These are phyloP conservation scores for Chiloscyllium punctatum DNA, from an alignment of 2,797 vertebrate genomes.

Conservation along the genomic window DNA sequence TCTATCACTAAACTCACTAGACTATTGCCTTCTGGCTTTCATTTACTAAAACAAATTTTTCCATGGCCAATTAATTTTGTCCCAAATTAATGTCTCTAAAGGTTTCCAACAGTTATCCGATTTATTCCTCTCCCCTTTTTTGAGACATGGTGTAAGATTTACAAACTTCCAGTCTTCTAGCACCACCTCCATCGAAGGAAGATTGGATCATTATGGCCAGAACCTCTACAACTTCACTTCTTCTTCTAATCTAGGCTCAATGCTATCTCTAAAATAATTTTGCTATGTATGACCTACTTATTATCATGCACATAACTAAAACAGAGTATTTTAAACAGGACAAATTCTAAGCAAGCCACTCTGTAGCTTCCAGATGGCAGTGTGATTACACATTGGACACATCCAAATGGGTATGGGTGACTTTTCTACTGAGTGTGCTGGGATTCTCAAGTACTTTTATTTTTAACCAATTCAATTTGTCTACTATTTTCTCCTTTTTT, in stretches of 20 bases:
- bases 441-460: neutral
- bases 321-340: too few species aligned
- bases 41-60: neutral
- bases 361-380: too few species aligned
- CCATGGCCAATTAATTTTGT: neutral
- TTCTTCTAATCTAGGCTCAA: neutral
- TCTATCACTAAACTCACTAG: too few species aligned
- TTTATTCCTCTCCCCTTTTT: neutral
- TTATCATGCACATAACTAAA: too few species aligned
- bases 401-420: neutral
- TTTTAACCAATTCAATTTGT: neutral
- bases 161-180: neutral
- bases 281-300: too few species aligned
- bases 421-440: neutral
- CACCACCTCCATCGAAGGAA: neutral
- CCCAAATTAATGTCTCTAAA: neutral
- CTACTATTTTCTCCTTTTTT: neutral
- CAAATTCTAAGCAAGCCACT: too few species aligned
- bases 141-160: neutral
- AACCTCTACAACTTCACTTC: neutral
- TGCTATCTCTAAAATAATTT: too few species aligned
- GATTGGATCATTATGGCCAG: neutral
- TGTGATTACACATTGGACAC: neutral
- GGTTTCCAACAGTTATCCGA: neutral
- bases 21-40: too few species aligned